Conservation (phyloP, 2,888 invertebrate species). For the Pemphredon lugubris region DNA sequence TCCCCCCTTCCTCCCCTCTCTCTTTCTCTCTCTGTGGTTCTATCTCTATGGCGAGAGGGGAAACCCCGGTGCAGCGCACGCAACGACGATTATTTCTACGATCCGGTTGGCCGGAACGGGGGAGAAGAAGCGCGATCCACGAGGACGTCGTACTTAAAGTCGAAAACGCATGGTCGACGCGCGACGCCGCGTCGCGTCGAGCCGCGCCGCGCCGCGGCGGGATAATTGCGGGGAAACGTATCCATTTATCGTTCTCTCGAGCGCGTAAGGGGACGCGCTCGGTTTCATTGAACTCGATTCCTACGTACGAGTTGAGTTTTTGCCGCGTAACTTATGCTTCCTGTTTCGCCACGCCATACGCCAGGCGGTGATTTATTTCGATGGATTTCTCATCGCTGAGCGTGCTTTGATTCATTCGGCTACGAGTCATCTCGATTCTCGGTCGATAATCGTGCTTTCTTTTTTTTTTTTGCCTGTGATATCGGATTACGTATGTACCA, state of each 20-base stretch:
- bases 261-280: not conserved
- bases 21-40: no score
- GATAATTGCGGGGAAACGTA: conserved; percentile 30
- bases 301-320: not conserved
- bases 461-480: not conserved
- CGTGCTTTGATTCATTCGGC: no score
- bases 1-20: no score
- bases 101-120: conserved; percentile 1
- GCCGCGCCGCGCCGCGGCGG: not conserved
- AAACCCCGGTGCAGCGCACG: conserved; percentile 16
- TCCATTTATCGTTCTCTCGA: conserved; percentile 33
- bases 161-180: not conserved
- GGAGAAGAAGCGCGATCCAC: not conserved
- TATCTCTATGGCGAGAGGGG: conserved; percentile 16
- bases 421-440: no score
- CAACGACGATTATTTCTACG: conserved; percentile 35
- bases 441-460: not conserved
- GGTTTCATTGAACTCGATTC: conserved; percentile 23
- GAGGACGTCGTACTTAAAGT: not conserved
- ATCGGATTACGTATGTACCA: no score
- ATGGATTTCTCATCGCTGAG: no score
- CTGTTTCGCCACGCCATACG: no score
- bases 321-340: no score
- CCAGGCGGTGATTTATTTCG: no score
- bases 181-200: not conserved